Base-by-base conservation (phyloP, 2,888 invertebrate genomes). In the Ectobius pallidus region DNA sequence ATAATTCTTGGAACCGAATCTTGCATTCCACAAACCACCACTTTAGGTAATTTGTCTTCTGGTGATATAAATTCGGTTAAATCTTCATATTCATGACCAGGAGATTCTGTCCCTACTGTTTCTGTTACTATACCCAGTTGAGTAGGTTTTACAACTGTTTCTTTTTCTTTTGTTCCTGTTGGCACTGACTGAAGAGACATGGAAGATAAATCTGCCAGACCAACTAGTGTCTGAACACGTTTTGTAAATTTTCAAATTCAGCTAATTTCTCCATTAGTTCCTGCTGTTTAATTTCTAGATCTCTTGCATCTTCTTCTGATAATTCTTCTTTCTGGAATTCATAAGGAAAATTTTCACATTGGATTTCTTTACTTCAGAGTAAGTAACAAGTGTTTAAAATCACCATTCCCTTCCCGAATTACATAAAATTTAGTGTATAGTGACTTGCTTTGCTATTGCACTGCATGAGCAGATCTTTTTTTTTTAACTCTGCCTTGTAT, bases 241-340 rank as follows among this genome's bases (percentile, higher is more conserved):
- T 84, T 85, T 0, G 90, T 90, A 74, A 89, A 86, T 20, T 85
- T 76, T 90, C 90, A 74, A 90, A 87, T 49, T 89, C 84, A 22
- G 85, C 84, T 85, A 90, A 86, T 78, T 89, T 90, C 2, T 85
- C 83, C 69, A 88, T 86, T 0, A 91, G 81, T 72, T 86, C 80
- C 30, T 85, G 85, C 76, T 90, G 89, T 67, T 88, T 86, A 44
- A 86, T 84, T 34, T 87, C 86, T 11, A 90, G 80, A 76, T 85
- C 85, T 71, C 82, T 82, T 0, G 87, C 85, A 77, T 91, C 90
- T 0, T 82, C 82, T 58, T 88, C 87, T 0, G 87, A 87, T 78
- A 90, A 82, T 69, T 84, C 83, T 3, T 86, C 78, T 83, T 90
- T 90, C 87, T 90, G 4, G n/a, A n/a, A n/a, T n/a, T n/a, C n/a